Conservation (phyloP, 1,140 invertebrate genomes). For the Dreissena rostriformis region DNA sequence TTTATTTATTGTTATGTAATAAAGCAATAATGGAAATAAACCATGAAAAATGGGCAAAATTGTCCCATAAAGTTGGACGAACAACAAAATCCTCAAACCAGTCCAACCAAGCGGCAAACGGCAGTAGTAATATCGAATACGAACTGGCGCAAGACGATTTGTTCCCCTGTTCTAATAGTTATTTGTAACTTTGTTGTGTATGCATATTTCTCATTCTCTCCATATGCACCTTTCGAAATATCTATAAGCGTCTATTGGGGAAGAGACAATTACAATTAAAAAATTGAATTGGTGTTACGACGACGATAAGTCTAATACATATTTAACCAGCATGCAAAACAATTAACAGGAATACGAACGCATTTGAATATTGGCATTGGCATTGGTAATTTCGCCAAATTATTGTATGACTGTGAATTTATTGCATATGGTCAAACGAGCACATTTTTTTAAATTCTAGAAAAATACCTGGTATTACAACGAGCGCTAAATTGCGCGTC, state of each 20-base stretch:
- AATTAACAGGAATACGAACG: not conserved
- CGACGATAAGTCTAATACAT: not conserved
- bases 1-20: too few relatives aligned
- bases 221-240: constrained; percentile 5
- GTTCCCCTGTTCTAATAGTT: constrained; percentile 25
- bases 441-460: too few relatives aligned
- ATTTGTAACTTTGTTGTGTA: constrained; percentile 13
- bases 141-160: not conserved
- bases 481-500: too few relatives aligned
- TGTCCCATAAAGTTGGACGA: too few relatives aligned
- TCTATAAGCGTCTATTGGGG: not conserved
- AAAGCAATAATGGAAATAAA: too few relatives aligned
- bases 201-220: constrained; percentile 15
- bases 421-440: too few relatives aligned
- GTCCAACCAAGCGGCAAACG: too few relatives aligned
- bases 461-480: too few relatives aligned
- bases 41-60: too few relatives aligned
- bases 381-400: not conserved
- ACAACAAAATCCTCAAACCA: too few relatives aligned
- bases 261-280: not conserved
- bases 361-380: constrained; percentile 2
- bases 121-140: constrained; percentile 22
- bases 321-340: not conserved
- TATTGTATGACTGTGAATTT: too few relatives aligned
- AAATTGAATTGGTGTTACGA: not conserved